phyloP scores from a whole-genome alignment of 2,888 invertebrate species.

The Lasioglossum figueresi region DNA sequence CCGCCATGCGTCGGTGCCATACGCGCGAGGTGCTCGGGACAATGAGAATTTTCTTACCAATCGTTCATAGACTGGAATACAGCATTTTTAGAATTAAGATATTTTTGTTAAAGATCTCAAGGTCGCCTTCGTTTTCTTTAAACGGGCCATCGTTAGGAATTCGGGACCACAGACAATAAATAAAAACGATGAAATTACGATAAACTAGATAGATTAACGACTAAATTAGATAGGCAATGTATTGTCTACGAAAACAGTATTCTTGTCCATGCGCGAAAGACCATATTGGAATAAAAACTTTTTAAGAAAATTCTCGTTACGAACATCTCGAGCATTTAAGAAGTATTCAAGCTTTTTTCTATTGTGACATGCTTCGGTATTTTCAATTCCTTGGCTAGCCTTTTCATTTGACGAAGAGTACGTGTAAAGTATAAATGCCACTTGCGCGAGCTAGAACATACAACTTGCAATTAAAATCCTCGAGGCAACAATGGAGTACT shows the following conservation, averaged over 20 bases:
- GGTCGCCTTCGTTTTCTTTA: no score
- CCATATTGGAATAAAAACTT: not conserved
- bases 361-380: not conserved
- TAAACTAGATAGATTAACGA: no score
- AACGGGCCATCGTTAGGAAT: no score
- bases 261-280: no score
- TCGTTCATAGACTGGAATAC: no score
- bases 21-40: not conserved
- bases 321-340: not conserved
- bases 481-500: not conserved
- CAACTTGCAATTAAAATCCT: not conserved
- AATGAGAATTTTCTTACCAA: not conserved
- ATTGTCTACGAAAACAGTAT: no score
- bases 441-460: not conserved
- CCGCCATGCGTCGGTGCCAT: not conserved
- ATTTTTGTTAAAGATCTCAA: no score
- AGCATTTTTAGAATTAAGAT: not conserved
- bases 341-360: not conserved
- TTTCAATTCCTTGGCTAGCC: not conserved
- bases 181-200: no score
- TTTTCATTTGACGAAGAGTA: not conserved
- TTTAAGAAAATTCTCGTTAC: not conserved
- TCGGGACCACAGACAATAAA: no score
- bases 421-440: not conserved
- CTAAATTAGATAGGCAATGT: no score